Percentiles rank a stretch among this genome's conserved stretches.
Evolutionary conservation across 2,888 invertebrate species (phyloP).

Genomic region (Latheticus oryzae): DNA sequence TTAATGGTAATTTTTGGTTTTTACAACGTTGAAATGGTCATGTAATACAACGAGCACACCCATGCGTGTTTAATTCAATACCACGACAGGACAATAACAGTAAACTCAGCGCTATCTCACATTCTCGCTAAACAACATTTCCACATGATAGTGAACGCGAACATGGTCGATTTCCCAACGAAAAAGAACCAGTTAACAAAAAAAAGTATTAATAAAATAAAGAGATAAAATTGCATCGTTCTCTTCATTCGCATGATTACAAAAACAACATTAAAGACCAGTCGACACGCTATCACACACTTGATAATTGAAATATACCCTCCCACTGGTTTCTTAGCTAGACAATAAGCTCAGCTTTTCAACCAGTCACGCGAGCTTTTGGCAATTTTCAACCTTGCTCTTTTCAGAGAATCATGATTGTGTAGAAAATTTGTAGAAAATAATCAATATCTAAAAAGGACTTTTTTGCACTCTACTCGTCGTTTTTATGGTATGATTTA

Average conservation of each 20-base stretch:
- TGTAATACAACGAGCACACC: slow-evolving; percentile 19
- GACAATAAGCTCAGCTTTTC: slow-evolving; percentile 44
- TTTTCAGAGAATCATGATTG: slow-evolving; percentile 22
- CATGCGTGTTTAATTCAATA: slow-evolving; percentile 40
- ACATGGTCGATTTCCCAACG: slow-evolving; percentile 39
- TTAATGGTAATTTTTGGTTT: slow-evolving; percentile 25
- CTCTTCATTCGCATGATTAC: slow-evolving; percentile 31
- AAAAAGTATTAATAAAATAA: slow-evolving; percentile 33
- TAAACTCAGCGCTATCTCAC: slow-evolving; percentile 38
- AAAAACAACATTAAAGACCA: slow-evolving; percentile 18
- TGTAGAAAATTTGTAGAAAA: too few relatives aligned
- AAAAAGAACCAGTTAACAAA: slow-evolving; percentile 35
- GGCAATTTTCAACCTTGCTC: slow-evolving; percentile 20
- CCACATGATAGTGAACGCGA: slow-evolving; percentile 34
- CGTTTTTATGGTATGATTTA: slow-evolving; percentile 23
- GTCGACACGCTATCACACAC: slow-evolving; percentile 23
- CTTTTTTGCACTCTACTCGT: slow-evolving; percentile 3
- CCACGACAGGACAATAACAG: slow-evolving; percentile 38
- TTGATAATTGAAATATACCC: slow-evolving; percentile 43
- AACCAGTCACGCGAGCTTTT: slow-evolving; percentile 44
- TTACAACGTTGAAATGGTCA: slow-evolving; percentile 18
- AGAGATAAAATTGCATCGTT: slow-evolving; percentile 27
- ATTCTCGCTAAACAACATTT: slow-evolving; percentile 34
- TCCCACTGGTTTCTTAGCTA: slow-evolving; percentile 35
- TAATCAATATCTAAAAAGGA: slow-evolving; percentile 9